Evolutionary conservation across 2,113 vertebrate genomes (phyloP), one percentile per base, ranked within the genome.

Genomic region (Periophthalmus modestus): DNA sequence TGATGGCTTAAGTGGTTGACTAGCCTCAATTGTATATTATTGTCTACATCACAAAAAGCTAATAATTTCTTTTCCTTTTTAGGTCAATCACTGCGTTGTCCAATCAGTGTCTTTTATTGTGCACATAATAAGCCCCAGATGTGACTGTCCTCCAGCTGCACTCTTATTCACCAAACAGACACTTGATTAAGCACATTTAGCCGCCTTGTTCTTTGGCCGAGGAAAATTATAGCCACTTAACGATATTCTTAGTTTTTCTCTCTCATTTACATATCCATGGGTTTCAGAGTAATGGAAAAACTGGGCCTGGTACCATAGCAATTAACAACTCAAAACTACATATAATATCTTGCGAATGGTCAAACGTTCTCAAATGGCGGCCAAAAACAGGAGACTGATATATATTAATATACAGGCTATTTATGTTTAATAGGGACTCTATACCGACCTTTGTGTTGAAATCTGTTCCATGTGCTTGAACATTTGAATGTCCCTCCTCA

Each of bases 181-280:
- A 23, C 33, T 73, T 61, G 34, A 73, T 79, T 33, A 68, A 72
- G 24, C 28, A 79, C 7, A 78, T 80, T 85, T 80, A 34, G n/a
- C 13, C n/a, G 21, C 79, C 66, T 70, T 14, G 18, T 34, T 13
- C 4, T 5, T 12, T 14, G 5, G 18, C 23, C 15, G 2, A 34
- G 68, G 34, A 66, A 0, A 76, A 69, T 39, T 52, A 16, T 16
- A 14, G 12, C 7, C 24, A 47, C 1, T n/a, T 48, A 16, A 43
- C 23, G n/a, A 7, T 15, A 21, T 48, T 23, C 43, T 47, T 47
- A 54, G 19, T 0, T 14, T 33, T 18, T 34, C 52, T 47, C n/a
- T n/a, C 7, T 43, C 24, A 14, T 18, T 19, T 57, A 55, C 55
- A 15, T 52, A 55, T 65, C 16, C 48, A 19, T 18, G 16, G 4